phyloP scores from a whole-genome alignment of 2,888 invertebrate genomes.

The Stenolophus ochropezus region DNA sequence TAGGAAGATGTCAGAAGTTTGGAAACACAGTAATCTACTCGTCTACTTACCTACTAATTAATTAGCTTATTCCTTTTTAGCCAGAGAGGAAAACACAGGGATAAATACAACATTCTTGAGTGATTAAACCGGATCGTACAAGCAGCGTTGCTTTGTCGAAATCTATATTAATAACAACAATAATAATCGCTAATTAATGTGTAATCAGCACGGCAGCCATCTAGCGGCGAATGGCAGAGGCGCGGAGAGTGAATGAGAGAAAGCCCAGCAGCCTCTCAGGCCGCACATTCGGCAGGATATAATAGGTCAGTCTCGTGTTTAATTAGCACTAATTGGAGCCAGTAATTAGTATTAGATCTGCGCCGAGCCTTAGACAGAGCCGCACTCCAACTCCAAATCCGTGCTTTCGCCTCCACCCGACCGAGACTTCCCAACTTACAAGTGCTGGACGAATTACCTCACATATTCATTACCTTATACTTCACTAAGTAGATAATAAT shows the following conservation, averaged over 20 bases:
- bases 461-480: background rate
- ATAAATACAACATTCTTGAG: slow-evolving; percentile 33
- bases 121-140: slow-evolving; percentile 17
- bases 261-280: slow-evolving; percentile 35
- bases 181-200: slow-evolving; percentile 44
- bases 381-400: slow-evolving; percentile 36
- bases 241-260: slow-evolving; percentile 23
- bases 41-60: slow-evolving; percentile 22
- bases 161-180: slow-evolving; percentile 40
- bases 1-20: slow-evolving; percentile 13
- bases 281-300: slow-evolving; percentile 63
- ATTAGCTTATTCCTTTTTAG: slow-evolving; percentile 27
- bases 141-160: slow-evolving; percentile 16
- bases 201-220: slow-evolving; percentile 28
- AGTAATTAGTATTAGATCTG: slow-evolving; percentile 72
- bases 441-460: background rate
- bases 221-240: background rate
- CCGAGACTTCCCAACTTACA: slow-evolving; percentile 15
- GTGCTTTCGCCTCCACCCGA: slow-evolving; percentile 18
- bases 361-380: slow-evolving; percentile 19
- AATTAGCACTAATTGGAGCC: slow-evolving; percentile 73
- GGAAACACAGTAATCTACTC: slow-evolving; percentile 17
- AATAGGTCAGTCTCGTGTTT: slow-evolving; percentile 72
- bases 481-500: background rate
- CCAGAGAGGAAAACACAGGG: background rate